Percentiles rank a stretch among this genome's conserved stretches.
Evolutionary conservation across 1,140 invertebrate species (phyloP).

Genomic region (Caerostris extrusa): DNA sequence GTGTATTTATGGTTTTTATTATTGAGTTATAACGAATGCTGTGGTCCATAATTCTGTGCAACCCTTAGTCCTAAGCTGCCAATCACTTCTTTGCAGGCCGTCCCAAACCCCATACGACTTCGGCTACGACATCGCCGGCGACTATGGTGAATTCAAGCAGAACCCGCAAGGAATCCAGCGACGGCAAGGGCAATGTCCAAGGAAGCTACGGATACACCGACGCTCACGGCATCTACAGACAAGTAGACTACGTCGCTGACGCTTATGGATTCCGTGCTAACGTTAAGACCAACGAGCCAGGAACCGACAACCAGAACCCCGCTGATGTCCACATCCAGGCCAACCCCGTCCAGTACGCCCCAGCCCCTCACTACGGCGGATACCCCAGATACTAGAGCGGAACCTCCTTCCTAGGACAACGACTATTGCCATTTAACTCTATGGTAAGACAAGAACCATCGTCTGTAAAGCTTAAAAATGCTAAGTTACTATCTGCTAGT

Average conservation of each 20-base stretch:
- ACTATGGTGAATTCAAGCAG: slow-evolving; percentile 78
- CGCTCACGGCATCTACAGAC: slow-evolving; percentile 78
- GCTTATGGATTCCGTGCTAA: slow-evolving; percentile 78
- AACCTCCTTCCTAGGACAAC: background rate
- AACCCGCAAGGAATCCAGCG: slow-evolving; percentile 77
- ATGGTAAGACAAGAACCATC: background rate
- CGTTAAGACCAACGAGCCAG: slow-evolving; percentile 79
- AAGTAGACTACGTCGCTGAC: slow-evolving; percentile 79
- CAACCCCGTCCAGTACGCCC: slow-evolving; percentile 49
- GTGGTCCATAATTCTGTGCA: too few species aligned
- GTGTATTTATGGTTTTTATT: too few species aligned
- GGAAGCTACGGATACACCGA: slow-evolving; percentile 79
- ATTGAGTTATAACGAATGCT: too few species aligned
- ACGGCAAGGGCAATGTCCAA: slow-evolving; percentile 78
- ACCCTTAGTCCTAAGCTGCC: too few species aligned
- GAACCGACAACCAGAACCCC: slow-evolving; percentile 78
- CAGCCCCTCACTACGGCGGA: slow-evolving; percentile 54
- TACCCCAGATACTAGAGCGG: slow-evolving; percentile 60
- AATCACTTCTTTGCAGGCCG: slow-evolving; percentile 20
- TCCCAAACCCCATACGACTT: slow-evolving; percentile 78
- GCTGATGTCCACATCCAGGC: slow-evolving; percentile 77
- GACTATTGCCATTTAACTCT: background rate
- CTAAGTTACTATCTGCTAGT: too few species aligned
- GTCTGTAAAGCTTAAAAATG: background rate
- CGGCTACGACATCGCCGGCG: slow-evolving; percentile 79